Percentiles rank a stretch among this genome's conserved stretches.
These are phyloP conservation scores for Elephantulus edwardii DNA, from an alignment of 2,113 vertebrate species.

Conservation along the genomic window DNA sequence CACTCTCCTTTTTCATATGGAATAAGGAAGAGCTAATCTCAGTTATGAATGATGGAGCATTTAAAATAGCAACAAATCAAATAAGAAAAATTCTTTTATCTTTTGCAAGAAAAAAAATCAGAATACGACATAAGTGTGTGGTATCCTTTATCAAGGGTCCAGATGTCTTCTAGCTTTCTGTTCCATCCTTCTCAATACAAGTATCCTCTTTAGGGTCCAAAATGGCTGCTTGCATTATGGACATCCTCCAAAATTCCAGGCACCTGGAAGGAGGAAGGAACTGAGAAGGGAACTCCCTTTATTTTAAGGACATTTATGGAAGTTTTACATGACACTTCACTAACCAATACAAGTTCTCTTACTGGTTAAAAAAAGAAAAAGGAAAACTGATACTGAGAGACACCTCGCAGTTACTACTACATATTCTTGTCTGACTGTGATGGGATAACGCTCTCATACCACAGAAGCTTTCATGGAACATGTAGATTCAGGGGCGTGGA, in stretches of 20 bases:
- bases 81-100: background rate
- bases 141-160: background rate
- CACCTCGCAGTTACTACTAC: background rate
- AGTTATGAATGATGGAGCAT: slow-evolving; percentile 15
- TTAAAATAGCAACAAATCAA: slow-evolving; percentile 30
- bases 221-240: background rate
- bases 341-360: background rate
- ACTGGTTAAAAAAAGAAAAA: background rate
- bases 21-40: background rate
- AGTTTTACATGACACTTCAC: background rate
- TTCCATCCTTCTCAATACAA: background rate
- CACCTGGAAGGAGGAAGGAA: background rate
- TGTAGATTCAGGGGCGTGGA: background rate
- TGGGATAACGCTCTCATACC: background rate
- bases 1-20: background rate
- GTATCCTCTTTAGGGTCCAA: background rate
- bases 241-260: background rate
- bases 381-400: background rate
- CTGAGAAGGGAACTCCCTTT: background rate
- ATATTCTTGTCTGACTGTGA: background rate
- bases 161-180: background rate
- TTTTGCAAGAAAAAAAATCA: background rate
- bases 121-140: background rate
- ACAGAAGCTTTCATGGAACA: too few relatives aligned
- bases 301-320: background rate